Evolutionary conservation across 2,113 vertebrate species (phyloP).

Genomic region (Cheirogaleus medius): DNA sequence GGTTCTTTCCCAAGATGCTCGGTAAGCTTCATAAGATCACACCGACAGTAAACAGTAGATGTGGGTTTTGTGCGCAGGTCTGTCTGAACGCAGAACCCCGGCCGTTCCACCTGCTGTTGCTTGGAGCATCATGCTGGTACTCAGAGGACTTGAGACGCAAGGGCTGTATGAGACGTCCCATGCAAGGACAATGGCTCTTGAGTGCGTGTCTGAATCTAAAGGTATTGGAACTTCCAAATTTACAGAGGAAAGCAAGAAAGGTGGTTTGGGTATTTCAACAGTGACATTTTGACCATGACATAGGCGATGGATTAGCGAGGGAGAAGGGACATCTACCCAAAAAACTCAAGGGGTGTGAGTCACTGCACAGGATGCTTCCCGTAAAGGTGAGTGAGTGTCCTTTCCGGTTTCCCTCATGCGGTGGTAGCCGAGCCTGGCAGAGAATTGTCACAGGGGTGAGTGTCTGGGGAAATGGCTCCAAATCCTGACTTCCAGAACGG

Average conservation of each 20-base stretch:
- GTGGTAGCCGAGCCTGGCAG: neutral
- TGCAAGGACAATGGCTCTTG: neutral
- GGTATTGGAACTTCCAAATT: neutral
- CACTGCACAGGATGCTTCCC: neutral
- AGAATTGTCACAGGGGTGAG: neutral
- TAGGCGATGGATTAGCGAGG: accelerated
- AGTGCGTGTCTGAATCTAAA: neutral
- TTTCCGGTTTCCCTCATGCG: neutral
- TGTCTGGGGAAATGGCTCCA: neutral
- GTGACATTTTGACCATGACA: neutral
- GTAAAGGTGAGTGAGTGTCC: neutral
- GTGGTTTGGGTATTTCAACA: neutral
- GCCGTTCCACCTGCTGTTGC: neutral
- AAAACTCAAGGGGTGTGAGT: neutral
- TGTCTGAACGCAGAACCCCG: neutral
- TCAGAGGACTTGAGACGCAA: neutral
- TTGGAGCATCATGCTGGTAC: neutral
- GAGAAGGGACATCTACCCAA: neutral
- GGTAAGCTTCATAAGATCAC: neutral
- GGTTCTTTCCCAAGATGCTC: neutral
- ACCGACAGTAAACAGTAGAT: neutral
- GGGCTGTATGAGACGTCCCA: neutral
- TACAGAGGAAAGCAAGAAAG: neutral
- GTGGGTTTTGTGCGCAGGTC: neutral
- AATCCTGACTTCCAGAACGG: neutral